Evolutionary conservation across 64 coral and sea anemone species (phyloP), one percentile per base, ranked within the genome.

Genomic region (Montipora cactus): DNA sequence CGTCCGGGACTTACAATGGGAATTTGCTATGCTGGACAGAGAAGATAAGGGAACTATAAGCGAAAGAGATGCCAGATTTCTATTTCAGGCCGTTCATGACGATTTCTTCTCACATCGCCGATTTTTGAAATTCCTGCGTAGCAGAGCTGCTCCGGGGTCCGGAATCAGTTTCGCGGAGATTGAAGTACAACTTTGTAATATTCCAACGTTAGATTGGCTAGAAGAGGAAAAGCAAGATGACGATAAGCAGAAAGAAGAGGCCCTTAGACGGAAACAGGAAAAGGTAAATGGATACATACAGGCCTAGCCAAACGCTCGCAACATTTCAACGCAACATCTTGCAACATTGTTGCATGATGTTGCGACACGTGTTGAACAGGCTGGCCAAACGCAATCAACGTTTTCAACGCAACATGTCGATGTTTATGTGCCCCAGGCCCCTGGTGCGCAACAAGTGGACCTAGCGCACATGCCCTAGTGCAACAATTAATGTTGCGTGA

Each of bases 141-240:
- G 88, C 59, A 95, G 98, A 45, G 89, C 90, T 83, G 98, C 92
- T 19, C 98, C 95, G 16, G 98, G 98, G 62, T 91, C 95, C 1
- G 92, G 92, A 20, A 87, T 99, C n/a, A 96, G 98, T 58, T 99
- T 99, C 18, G 98, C 98, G 2, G 98, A 99, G 92, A 99, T 99
- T 77, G 98, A 99, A 90, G 98, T 99, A 2, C 95, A 86, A 8
- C 91, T 99, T 3, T 99, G 98, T 61, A 84, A 99, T 90, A 99
- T 99, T 45, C 98, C 98, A 51, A 96, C 95, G 1, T 55, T 81
- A n/a, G 95, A 99, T 53, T 99, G 98, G 98, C 57, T 96, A 0
- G 98, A 96, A 66, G 95, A 99, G 87, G 95, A 99, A 67, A 94
- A 74, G 59, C 92, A 91, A 47, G 95, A 99, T 10, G 95, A 99